Conservation (phyloP, 2,113 vertebrate species). For the Scophthalmus maximus region DNA sequence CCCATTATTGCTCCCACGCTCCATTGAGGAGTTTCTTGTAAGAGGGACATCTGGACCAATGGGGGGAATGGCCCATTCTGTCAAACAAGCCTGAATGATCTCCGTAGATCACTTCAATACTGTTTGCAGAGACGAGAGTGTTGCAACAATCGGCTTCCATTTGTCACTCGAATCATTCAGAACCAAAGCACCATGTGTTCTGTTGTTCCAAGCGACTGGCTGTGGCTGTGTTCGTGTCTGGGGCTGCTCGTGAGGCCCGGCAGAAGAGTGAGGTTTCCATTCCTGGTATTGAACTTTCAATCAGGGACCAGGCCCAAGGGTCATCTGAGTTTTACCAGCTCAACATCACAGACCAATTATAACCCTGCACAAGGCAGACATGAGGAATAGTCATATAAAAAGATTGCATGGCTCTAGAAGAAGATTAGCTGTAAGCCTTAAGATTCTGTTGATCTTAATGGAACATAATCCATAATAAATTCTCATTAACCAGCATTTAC, state of each 20-base stretch:
- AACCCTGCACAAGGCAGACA: conserved; percentile 21
- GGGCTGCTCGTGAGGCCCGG: too few relatives aligned
- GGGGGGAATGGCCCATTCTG: conserved; percentile 45
- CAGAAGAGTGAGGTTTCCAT: conserved; percentile 64
- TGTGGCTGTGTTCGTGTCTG: conserved; percentile 53
- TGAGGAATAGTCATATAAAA: conserved; percentile 5
- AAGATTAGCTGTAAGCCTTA: conserved; percentile 1
- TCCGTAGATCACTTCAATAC: conserved; percentile 34
- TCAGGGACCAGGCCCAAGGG: conserved; percentile 50
- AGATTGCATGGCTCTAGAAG: background rate
- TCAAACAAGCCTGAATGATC: conserved; percentile 69
- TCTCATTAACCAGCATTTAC: conserved; percentile 18
- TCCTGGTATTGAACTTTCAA: conserved; percentile 60
- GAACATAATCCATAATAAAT: background rate
- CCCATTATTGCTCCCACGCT: conserved; percentile 42
- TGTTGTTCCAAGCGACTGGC: background rate
- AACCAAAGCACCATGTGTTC: background rate
- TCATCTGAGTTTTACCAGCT: conserved; percentile 50
- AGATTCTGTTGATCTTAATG: conserved; percentile 18
- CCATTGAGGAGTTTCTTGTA: conserved; percentile 28
- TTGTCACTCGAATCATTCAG: conserved; percentile 25
- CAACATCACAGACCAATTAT: conserved; percentile 51
- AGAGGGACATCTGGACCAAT: conserved; percentile 54
- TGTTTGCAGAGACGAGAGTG: background rate
- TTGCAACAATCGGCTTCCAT: conserved; percentile 27